phyloP scores from a whole-genome alignment of 2,113 vertebrate species.

The Argyrosomus japonicus region DNA sequence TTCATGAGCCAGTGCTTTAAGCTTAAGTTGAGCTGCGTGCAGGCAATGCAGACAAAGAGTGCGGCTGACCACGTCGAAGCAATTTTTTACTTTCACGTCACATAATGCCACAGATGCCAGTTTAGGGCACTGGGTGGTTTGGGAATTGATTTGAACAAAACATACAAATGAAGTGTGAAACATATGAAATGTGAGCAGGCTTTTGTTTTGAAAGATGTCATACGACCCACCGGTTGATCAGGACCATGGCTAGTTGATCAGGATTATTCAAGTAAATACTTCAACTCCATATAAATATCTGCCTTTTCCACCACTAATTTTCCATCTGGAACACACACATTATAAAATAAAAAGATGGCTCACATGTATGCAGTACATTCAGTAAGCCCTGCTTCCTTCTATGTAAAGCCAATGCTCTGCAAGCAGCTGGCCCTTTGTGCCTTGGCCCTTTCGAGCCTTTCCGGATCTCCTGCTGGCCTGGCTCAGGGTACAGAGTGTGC shows the following conservation, averaged over 20 bases:
- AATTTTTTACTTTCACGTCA: conserved; percentile 45
- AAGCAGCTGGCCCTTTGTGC: conserved; percentile 84
- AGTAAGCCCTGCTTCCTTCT: conserved; percentile 50
- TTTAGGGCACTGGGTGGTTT: conserved; percentile 5
- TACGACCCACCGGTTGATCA: neutral
- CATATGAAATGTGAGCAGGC: conserved; percentile 19
- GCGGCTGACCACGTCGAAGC: conserved; percentile 10
- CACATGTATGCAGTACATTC: conserved; percentile 47
- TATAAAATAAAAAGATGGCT: conserved; percentile 65
- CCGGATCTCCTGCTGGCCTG: conserved; percentile 83
- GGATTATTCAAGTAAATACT: neutral
- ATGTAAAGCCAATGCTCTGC: conserved; percentile 70
- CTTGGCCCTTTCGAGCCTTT: conserved; percentile 66
- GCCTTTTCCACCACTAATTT: conserved; percentile 25
- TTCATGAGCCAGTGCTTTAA: conserved; percentile 35
- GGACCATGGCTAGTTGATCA: neutral
- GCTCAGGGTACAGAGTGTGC: conserved; percentile 62
- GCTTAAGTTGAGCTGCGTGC: conserved; percentile 31
- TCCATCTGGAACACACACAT: conserved; percentile 13
- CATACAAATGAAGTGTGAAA: conserved; percentile 6
- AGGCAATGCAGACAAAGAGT: conserved; percentile 30
- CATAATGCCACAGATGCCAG: conserved; percentile 37
- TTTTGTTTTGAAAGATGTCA: neutral
- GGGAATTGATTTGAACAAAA: conserved; percentile 27
- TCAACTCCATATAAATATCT: neutral